These are phyloP conservation scores for Carapus acus DNA, from an alignment of 2,797 vertebrate genomes.

Conservation along the genomic window DNA sequence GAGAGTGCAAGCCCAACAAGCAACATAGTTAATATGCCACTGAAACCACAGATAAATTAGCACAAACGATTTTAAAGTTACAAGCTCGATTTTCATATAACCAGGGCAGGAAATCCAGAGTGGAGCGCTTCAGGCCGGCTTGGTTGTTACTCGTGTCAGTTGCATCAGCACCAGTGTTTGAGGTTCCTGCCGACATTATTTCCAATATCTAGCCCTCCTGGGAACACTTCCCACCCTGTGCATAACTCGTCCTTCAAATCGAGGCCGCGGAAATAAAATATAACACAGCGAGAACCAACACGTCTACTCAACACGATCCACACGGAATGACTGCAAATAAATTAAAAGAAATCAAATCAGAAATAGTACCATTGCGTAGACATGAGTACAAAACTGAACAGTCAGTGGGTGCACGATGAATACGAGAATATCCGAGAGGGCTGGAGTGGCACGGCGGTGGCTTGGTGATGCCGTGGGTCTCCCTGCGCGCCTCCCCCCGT, in stretches of 20 bases:
- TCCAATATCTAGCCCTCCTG: background rate
- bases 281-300: conserved; percentile 34
- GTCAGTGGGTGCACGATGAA: conserved; percentile 60
- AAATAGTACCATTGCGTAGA: conserved; percentile 57
- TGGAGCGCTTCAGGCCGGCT: conserved; percentile 8
- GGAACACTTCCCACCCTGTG: conserved; percentile 32
- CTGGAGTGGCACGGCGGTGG: conserved; percentile 23
- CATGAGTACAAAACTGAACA: conserved; percentile 61
- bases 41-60: conserved; percentile 44
- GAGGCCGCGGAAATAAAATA: conserved; percentile 32
- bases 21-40: conserved; percentile 55
- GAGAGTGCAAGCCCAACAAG: conserved; percentile 42
- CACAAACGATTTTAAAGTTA: conserved; percentile 51
- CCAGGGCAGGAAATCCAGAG: conserved; percentile 44
- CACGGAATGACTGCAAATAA: conserved; percentile 55
- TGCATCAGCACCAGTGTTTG: background rate
- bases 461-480: conserved; percentile 33
- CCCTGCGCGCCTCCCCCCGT: conserved; percentile 9
- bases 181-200: too few relatives aligned
- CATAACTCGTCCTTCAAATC: conserved; percentile 52
- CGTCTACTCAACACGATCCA: conserved; percentile 34
- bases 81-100: conserved; percentile 62
- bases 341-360: conserved; percentile 44
- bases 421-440: conserved; percentile 40
- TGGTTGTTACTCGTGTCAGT: background rate